Base-by-base conservation (phyloP, 2,888 invertebrate species). In the Pecten maximus region DNA sequence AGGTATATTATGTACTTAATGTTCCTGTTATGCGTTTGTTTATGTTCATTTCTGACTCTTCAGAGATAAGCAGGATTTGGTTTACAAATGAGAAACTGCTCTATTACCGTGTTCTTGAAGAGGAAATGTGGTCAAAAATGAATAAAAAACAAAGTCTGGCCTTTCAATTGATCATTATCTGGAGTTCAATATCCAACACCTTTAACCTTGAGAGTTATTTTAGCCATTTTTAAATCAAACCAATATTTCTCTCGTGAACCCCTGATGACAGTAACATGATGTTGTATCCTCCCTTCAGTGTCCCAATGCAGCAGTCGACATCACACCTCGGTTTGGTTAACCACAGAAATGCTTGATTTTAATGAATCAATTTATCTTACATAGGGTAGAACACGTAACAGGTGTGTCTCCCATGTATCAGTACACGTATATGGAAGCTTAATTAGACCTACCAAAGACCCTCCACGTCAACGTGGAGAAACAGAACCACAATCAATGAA, bases 381-480 rank as follows among this genome's bases (percentile, higher is more conserved):
- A 74, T 12, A 6, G 35, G 35, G 74, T 74, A 74, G 74, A 74
- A 35, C 74, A 74, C 28, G 74, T 74, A 74, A 74, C 74, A 54
- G 54, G 54, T 54, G 23, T 12, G 74, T 74, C 74, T 74, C 28
- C 74, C 74, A 15, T 74, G 74, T 74, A 74, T 28, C 74, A 35
- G 74, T 54, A 54, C 54, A 54, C 19, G n/a, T n/a, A n/a, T 23
- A 54, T 8, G 3, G 23, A 54, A 74, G 74, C 74, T 74, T 74
- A 74, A 74, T 74, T 74, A 74, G 74, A 74, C 74, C 74, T 74
- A 74, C 74, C 74, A 35, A 74, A 74, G 74, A 74, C 74, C 74
- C 28, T 74, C 74, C 74, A 74, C 74, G 35, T 74, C 74, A 74
- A 74, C 23, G 54, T 54, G 54, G 23, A 19, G 54, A 54, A 54